Conservation (phyloP, 2,797 vertebrate genomes). For the Apodemus agrarius region DNA sequence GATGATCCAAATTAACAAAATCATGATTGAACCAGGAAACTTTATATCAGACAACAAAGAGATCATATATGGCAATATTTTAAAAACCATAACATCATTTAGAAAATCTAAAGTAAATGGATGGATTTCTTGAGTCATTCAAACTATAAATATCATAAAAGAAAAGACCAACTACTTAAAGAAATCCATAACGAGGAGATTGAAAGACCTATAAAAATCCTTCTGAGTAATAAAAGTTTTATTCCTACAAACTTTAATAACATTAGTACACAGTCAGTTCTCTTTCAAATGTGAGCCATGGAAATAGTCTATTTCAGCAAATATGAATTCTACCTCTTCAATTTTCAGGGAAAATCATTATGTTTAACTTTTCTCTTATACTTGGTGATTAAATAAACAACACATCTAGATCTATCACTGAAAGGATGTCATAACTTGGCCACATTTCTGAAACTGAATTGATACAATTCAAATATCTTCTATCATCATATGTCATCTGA, state of each 20-base stretch:
- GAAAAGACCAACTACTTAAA: neutral
- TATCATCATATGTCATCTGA: neutral
- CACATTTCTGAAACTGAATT: neutral
- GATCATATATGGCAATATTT: neutral
- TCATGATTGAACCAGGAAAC: neutral
- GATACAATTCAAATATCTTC: neutral
- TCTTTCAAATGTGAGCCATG: neutral
- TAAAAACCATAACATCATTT: neutral
- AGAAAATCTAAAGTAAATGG: neutral
- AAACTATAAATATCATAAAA: neutral
- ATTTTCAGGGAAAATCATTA: neutral
- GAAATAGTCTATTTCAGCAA: neutral
- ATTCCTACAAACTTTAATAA: neutral
- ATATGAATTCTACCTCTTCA: neutral
- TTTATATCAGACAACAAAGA: neutral
- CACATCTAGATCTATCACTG: neutral
- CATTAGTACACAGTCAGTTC: neutral
- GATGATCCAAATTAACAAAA: neutral
- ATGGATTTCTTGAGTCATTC: neutral
- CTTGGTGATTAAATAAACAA: neutral
- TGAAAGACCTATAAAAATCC: neutral
- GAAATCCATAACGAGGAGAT: neutral
- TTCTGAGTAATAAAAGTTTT: neutral
- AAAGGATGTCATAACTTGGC: neutral
- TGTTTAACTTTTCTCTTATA: neutral